phyloP scores from a whole-genome alignment of 2,888 invertebrate species.

The Eremobia ochroleuca region DNA sequence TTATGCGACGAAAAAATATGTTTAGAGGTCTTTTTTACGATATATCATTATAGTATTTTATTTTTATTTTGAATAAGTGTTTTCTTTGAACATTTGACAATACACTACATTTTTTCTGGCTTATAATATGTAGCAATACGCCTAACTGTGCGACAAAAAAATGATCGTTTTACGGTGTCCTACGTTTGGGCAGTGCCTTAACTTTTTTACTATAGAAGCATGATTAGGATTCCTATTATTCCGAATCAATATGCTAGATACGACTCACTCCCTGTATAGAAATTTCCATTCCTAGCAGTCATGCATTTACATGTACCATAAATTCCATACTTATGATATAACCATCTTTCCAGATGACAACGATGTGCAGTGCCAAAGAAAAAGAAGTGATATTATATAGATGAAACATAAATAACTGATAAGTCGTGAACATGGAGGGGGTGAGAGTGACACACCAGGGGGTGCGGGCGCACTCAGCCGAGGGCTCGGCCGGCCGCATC shows the following conservation, averaged over 20 bases:
- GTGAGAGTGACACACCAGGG: slow-evolving; percentile 92
- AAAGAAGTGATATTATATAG: slow-evolving; percentile 70
- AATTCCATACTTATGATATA: slow-evolving; percentile 35
- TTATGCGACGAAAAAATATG: not conserved
- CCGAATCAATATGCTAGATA: slow-evolving; percentile 52
- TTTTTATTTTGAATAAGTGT: not conserved
- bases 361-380: slow-evolving; percentile 78
- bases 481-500: slow-evolving; percentile 92
- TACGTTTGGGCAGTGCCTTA: not conserved
- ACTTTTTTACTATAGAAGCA: not conserved
- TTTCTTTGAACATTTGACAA: not conserved
- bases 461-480: slow-evolving; percentile 90
- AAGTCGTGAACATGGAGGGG: slow-evolving; percentile 84
- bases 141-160: too few relatives aligned
- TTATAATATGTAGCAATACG: not conserved
- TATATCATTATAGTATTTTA: not conserved
- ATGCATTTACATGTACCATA: slow-evolving; percentile 26
- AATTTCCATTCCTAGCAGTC: slow-evolving; percentile 33
- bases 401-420: slow-evolving; percentile 67
- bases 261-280: slow-evolving; percentile 25
- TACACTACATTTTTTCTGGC: not conserved
- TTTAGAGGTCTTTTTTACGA: not conserved
- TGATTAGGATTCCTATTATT: slow-evolving; percentile 33
- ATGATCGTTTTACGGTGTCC: not conserved
- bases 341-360: slow-evolving; percentile 78